Evolutionary conservation across 2,888 invertebrate genomes (phyloP), one percentile per base, ranked within the genome.

Genomic region (Andrena hattorfiana): DNA sequence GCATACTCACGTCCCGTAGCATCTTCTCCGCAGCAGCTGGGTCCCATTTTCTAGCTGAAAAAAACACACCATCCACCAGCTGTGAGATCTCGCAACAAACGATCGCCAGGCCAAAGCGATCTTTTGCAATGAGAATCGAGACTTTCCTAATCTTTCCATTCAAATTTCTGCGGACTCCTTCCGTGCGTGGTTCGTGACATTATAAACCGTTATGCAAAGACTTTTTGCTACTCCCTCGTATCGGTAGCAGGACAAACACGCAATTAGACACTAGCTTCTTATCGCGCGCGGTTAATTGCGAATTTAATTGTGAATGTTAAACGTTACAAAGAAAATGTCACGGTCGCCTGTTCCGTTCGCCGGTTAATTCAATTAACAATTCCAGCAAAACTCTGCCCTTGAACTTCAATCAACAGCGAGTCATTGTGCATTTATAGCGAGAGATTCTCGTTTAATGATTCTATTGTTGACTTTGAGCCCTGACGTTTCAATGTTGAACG

Each of bases 11-110:
- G 91, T 97, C 97, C 94, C 98, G 95, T 2, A 98, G 94, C 98
- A 98, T 98, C 94, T 97, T 97, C 94, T 98, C 98, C 0, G 98
- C 97, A n/a, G 97, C 98, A 70, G 96, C 96, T 0, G 97, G 92
- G 92, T 98, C 97, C 96, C 98, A 98, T 94, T 97, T 97, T 92
- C 98, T 95, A 2, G 98, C 98, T 98, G 95, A 81, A 95, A 60
- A 35, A 80, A 35, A 56, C 28, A 80, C 60, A 42, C 73, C 51
- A 56, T 74, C 54, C 23, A 56, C 4, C 20, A 51, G 56, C 20
- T 56, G 20, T 23, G 23, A 56, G 56, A 20, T 54, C 54, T 20
- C 2, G n/a, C 20, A 54, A 20, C 54, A 20, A 54, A 20, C 54
- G 23, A 54, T 54, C 20, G 42, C 4, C 42, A 16, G 42, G 16